Evolutionary conservation across 2,113 vertebrate genomes (phyloP).

Genomic region (Istiophorus platypterus): DNA sequence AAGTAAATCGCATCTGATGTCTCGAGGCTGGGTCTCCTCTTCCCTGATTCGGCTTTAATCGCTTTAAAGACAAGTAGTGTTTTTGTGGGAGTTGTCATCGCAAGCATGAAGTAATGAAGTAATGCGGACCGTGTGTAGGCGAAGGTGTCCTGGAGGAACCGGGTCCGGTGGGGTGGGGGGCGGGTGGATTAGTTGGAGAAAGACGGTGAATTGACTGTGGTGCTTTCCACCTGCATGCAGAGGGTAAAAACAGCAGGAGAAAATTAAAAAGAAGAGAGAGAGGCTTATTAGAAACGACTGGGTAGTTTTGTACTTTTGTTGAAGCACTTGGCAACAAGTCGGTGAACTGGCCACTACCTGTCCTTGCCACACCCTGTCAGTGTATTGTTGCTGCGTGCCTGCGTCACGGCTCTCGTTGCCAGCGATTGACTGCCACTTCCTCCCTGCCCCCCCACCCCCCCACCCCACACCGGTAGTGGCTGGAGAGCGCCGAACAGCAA

Average conservation of each 20-base stretch:
- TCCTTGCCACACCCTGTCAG: conserved; percentile 69
- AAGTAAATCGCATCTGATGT: conserved; percentile 53
- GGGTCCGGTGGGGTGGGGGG: not conserved
- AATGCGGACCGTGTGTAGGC: conserved; percentile 36
- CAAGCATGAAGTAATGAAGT: conserved; percentile 33
- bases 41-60: conserved; percentile 43
- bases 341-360: conserved; percentile 76
- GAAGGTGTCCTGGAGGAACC: conserved; percentile 19
- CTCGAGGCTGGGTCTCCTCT: conserved; percentile 12
- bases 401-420: conserved; percentile 63
- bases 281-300: not conserved
- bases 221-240: conserved; percentile 4
- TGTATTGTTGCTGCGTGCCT: conserved; percentile 37
- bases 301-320: conserved; percentile 45
- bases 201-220: not conserved
- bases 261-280: too few relatives aligned
- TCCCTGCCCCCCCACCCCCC: conserved; percentile 42
- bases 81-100: conserved; percentile 45
- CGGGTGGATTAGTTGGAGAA: conserved; percentile 7
- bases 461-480: too few relatives aligned
- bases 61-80: conserved; percentile 28
- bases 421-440: conserved; percentile 66
- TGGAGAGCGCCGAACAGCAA: conserved; percentile 12
- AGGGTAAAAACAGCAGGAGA: conserved; percentile 1
- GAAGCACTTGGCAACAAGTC: conserved; percentile 58